These are phyloP conservation scores for Anhinga anhinga DNA, from an alignment of 2,113 vertebrate species.

Conservation along the genomic window DNA sequence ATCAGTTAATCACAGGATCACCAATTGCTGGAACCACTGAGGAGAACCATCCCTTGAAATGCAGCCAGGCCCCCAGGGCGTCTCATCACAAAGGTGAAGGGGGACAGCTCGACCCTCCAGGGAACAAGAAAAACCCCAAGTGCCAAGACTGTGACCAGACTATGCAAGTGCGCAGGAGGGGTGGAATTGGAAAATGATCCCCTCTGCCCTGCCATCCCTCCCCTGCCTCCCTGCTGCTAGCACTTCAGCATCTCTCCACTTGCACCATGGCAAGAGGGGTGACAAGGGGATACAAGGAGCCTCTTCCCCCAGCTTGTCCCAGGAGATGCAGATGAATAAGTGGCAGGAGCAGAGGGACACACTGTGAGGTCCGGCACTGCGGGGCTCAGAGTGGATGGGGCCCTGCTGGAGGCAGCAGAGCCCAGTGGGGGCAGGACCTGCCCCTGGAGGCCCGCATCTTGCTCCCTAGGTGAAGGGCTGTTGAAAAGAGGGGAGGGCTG, in stretches of 20 bases:
- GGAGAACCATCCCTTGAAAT: background rate
- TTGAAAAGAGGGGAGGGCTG: background rate
- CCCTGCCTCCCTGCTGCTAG: background rate
- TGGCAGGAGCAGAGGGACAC: background rate
- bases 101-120: rapidly evolving
- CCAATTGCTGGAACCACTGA: background rate
- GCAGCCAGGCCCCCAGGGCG: background rate
- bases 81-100: background rate
- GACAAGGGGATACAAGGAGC: conserved; percentile 2
- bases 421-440: background rate
- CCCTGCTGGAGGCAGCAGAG: background rate
- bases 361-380: background rate
- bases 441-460: background rate
- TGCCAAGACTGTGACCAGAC: background rate
- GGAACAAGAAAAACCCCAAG: background rate
- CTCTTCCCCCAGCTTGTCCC: background rate
- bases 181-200: background rate
- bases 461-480: background rate
- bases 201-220: background rate
- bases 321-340: conserved; percentile 10
- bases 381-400: background rate
- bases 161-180: background rate
- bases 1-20: background rate
- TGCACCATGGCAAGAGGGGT: background rate
- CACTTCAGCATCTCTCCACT: conserved; percentile 5